Base-by-base conservation (phyloP, 1,140 invertebrate species). In the Zaprionus taronus region DNA sequence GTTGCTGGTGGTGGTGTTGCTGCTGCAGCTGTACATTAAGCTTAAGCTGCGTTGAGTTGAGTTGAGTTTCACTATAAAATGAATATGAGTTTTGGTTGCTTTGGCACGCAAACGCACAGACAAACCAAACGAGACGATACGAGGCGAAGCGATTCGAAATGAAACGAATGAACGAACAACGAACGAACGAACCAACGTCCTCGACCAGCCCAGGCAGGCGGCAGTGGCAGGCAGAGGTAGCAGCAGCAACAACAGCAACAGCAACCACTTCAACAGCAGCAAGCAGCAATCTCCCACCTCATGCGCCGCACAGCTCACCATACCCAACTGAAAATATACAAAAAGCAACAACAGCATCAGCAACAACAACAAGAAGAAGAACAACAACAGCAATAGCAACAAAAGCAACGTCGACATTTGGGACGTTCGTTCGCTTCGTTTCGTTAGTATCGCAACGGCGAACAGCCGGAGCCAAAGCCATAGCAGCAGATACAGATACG, bases 81-180 rank as follows among this genome's bases (percentile, higher is more conserved):
- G 78, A 70, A 89, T 87, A 89, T 77, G 84, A 89, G 79, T 87
- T 84, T 89, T 89, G 31, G 72, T 79, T 70, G 56, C 66, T 87
- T 86, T 86, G 80, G 83, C 84, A 87, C 83, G 83, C 83, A 87
- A 87, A 87, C 83, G 83, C 83, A 87, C 82, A 72, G 80, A 72
- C 80, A 58, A 65, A 71, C 65, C 73, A 51, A 61, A 36, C 68
- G 49, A 72, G 58, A 61, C 65, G 36, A 51, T 38, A 75, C 60
- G 67, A 60, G 26, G 55, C 60, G 63, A 53, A 17, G 56, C 55
- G 55, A 67, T 49, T 68, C 75, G 51, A 70, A 57, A 63, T 34
- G 58, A 79, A 68, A 69, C 62, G 57, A 61, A 79, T 63, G 60
- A 66, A 76, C 83, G 73, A 80, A 84, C 82, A 51, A 51, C 47